phyloP scores from a whole-genome alignment of 1,140 invertebrate species.

The Thrips palmi region DNA sequence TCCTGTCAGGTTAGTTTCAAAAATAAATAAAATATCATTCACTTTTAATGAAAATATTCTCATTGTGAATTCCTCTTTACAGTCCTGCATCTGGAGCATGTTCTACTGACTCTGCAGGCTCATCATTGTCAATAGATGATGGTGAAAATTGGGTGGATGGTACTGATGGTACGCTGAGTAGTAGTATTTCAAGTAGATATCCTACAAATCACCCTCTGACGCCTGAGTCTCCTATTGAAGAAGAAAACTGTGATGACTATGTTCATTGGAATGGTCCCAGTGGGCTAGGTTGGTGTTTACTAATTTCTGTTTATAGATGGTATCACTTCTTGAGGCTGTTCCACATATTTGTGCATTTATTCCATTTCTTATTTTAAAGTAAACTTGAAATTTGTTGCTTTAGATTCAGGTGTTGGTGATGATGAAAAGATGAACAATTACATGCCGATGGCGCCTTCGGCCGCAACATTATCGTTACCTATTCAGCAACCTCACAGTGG shows the following conservation, averaged over 20 bases:
- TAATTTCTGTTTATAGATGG: background rate
- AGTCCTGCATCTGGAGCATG: slow-evolving; percentile 32
- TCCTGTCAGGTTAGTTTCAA: slow-evolving; percentile 34
- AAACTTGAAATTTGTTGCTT: slow-evolving; percentile 5
- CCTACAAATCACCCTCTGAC: slow-evolving; percentile 37
- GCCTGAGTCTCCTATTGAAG: slow-evolving; percentile 44
- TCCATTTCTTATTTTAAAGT: slow-evolving; percentile 1
- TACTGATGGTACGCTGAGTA: slow-evolving; percentile 7
- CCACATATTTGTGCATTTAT: background rate
- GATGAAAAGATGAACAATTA: slow-evolving; percentile 17
- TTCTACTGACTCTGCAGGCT: slow-evolving; percentile 48
- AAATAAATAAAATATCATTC: slow-evolving; percentile 9
- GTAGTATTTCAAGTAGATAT: slow-evolving; percentile 26
- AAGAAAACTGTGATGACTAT: slow-evolving; percentile 38
- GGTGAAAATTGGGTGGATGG: slow-evolving; percentile 20
- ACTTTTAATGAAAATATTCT: background rate
- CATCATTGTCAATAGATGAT: slow-evolving; percentile 47
- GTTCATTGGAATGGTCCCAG: too few relatives aligned
- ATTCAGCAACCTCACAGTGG: slow-evolving; percentile 16
- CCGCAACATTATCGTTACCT: slow-evolving; percentile 3
- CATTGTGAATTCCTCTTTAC: slow-evolving; percentile 7
- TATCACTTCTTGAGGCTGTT: slow-evolving; percentile 7
- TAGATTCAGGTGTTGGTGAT: slow-evolving; percentile 10
- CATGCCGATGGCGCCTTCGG: slow-evolving; percentile 13
- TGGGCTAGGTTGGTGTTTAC: slow-evolving; percentile 15